Evolutionary conservation across 2,797 vertebrate genomes (phyloP).

Genomic region (Monodelphis domestica): DNA sequence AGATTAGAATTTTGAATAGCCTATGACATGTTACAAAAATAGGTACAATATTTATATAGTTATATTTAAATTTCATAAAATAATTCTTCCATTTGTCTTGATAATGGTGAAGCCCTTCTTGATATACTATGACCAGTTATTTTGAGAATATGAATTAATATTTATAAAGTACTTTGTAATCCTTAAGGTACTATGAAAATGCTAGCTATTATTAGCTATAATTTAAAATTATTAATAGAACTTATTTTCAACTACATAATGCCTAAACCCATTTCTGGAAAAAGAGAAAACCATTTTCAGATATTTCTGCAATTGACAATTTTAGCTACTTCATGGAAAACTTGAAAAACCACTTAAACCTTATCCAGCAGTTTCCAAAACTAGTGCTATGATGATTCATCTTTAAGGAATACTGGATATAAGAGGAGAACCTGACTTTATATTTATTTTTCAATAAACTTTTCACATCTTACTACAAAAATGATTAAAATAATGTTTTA

Average conservation of each 20-base stretch:
- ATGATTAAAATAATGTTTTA: constrained; percentile 10
- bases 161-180: neutral
- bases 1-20: neutral
- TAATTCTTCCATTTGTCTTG: constrained; percentile 2
- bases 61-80: constrained; percentile 22
- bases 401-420: constrained; percentile 38
- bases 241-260: neutral
- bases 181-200: neutral
- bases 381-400: neutral
- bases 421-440: neutral
- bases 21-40: neutral
- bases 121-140: constrained; percentile 12
- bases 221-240: neutral
- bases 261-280: neutral
- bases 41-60: neutral
- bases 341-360: constrained; percentile 17
- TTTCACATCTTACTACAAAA: neutral
- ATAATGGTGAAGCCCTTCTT: constrained; percentile 3
- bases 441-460: constrained; percentile 48
- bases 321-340: constrained; percentile 44
- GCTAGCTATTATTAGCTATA: neutral
- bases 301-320: neutral
- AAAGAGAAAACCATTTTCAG: neutral
- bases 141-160: constrained; percentile 11
- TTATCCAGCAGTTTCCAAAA: constrained; percentile 53